Percentiles rank a stretch among this genome's conserved stretches.
Conservation (phyloP, 2,888 invertebrate species). For the Pharmacophagus antenor region DNA sequence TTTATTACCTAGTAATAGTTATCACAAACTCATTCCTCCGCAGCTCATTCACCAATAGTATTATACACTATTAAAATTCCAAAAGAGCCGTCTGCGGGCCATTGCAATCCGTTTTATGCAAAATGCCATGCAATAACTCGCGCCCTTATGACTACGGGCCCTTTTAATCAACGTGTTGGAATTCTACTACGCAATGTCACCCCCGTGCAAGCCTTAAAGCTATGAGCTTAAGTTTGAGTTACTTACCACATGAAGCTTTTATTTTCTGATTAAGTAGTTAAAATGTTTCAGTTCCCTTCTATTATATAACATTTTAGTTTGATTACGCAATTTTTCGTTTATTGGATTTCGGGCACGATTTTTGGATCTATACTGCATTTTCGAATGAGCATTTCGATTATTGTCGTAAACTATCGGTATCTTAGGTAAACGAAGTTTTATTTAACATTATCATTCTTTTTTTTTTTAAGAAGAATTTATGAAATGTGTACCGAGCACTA, state of each 20-base stretch:
- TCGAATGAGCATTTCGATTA: too few relatives aligned
- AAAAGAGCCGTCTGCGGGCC: constrained; percentile 32
- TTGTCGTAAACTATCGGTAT: too few relatives aligned
- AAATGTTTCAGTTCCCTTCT: not conserved
- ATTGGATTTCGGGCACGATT: too few relatives aligned
- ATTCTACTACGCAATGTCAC: constrained; percentile 13
- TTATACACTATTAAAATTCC: constrained; percentile 59
- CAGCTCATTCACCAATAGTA: constrained; percentile 49
- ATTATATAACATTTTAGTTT: not conserved
- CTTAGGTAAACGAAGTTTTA: too few relatives aligned
- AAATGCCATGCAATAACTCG: constrained; percentile 63
- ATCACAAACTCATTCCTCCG: constrained; percentile 33
- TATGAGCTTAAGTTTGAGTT: not conserved
- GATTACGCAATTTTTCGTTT: not conserved
- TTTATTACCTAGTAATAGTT: constrained; percentile 13
- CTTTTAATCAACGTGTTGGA: constrained; percentile 48
- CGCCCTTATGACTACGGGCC: constrained; percentile 49
- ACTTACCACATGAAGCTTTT: not conserved
- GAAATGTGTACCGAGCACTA: too few relatives aligned
- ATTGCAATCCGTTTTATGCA: constrained; percentile 61
- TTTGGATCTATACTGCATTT: too few relatives aligned
- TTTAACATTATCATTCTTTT: too few relatives aligned
- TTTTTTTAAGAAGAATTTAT: too few relatives aligned
- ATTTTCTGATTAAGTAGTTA: not conserved
- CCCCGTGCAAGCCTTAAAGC: not conserved